Base-by-base conservation (phyloP, 1,140 invertebrate species). In the Ips nitidus region DNA sequence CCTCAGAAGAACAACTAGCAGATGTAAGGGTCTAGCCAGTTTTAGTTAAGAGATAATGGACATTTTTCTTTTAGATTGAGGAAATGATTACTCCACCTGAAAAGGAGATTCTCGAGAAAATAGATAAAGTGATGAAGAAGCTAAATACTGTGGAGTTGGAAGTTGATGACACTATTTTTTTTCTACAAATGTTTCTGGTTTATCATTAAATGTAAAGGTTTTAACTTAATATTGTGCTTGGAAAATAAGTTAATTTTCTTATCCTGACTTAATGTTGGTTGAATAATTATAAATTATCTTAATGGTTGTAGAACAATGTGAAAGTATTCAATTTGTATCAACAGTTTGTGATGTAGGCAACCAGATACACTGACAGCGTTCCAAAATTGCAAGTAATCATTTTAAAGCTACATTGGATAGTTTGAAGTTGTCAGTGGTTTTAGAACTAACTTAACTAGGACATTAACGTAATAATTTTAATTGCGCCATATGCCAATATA, bases 51-150 rank as follows among this genome's bases (percentile, higher is more conserved):
- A 22, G 22, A 22, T 22, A 22, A 22, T 22, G 22, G 22, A 22
- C 22, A 41, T 58, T 42, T 76, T 57, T 77, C 76, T 83, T 82
- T 47, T 73, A 91, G 87, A 87, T 92, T 65, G 88, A 88, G 75
- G 89, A 91, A 79, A 89, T 90, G 79, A 87, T 93, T 69, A 91
- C 91, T n/a, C 89, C 89, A 2, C 87, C 90, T 2, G 92, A 94
- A 80, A 85, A 83, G 72, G 81, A 86, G 70, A 86, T 91, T 41
- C 78, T 94, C 2, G 84, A 85, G 22, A 88, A 86, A 79, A 86
- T 92, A 0, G 86, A 89, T 75, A 82, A 79, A 60, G 85, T 84
- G 47, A 87, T 91, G 4, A 87, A 87, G 69, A 90, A 88, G 75
- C 81, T 93, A 41, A 86, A 86, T 38, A 83, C 84, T 7, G 84